Conservation (phyloP, 2,113 vertebrate species). For the Corydoras sp. region DNA sequence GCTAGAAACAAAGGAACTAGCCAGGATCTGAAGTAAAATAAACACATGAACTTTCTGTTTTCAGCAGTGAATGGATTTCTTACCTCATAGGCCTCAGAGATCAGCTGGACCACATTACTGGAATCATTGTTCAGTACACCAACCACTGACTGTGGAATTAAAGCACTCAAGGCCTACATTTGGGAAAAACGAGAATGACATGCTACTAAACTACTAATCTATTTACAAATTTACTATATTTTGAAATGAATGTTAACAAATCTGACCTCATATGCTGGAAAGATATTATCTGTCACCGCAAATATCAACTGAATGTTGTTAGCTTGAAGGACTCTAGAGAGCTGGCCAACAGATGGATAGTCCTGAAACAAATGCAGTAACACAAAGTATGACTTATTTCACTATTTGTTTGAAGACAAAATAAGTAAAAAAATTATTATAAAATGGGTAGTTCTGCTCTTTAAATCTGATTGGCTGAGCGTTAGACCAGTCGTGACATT, state of each 20-base stretch:
- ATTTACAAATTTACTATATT: not conserved
- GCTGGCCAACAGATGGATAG: conserved; percentile 73
- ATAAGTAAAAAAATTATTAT: no score
- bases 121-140: conserved; percentile 68
- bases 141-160: conserved; percentile 73
- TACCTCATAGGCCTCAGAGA: conserved; percentile 70
- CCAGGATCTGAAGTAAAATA: no score
- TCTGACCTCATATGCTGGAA: conserved; percentile 65
- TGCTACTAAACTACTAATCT: no score
- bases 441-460: no score
- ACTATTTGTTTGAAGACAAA: no score
- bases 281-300: conserved; percentile 63
- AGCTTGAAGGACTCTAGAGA: conserved; percentile 65
- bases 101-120: conserved; percentile 75
- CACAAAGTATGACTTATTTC: not conserved
- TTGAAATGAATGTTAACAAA: not conserved
- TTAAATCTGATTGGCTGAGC: no score
- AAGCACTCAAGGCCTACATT: conserved; percentile 65
- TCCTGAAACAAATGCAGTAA: conserved; percentile 54
- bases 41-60: no score
- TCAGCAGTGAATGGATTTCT: conserved; percentile 34
- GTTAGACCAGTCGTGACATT: no score
- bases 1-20: no score
- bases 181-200: not conserved
- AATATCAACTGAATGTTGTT: conserved; percentile 78